A percentile compares a stretch with the other conserved stretches of the same genome.
Evolutionary conservation across 2,113 vertebrate species (phyloP).

Genomic region (Puma concolor): DNA sequence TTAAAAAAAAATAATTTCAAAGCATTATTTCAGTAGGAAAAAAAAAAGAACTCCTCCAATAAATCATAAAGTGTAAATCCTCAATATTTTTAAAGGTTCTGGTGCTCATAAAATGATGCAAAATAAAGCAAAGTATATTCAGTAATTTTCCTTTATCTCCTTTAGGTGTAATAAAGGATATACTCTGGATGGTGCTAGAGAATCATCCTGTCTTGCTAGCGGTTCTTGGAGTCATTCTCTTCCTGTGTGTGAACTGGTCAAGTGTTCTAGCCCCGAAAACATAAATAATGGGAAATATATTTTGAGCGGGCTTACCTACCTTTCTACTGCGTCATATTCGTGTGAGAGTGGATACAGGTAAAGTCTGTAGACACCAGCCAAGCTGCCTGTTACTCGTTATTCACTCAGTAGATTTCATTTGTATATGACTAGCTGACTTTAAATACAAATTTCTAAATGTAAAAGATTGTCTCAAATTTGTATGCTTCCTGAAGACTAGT

Average conservation of each 20-base stretch:
- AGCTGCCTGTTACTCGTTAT: neutral
- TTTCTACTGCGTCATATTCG: conserved; percentile 90
- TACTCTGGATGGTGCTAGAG: conserved; percentile 88
- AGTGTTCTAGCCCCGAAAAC: conserved; percentile 87
- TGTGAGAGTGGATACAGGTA: conserved; percentile 96
- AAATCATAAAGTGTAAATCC: neutral
- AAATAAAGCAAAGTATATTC: neutral
- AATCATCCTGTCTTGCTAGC: conserved; percentile 91
- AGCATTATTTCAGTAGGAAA: neutral
- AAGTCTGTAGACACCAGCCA: neutral
- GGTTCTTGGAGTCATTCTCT: conserved; percentile 91
- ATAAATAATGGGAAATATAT: conserved; percentile 89
- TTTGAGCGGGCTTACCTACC: conserved; percentile 89
- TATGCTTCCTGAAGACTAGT: neutral
- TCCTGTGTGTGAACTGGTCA: conserved; percentile 91
- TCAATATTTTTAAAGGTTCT: neutral
- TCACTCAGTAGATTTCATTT: neutral
- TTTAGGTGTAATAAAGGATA: conserved; percentile 93
- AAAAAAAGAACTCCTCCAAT: neutral
- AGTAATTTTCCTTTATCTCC: conserved; percentile 62
- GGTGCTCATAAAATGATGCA: neutral
- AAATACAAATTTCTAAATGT: neutral
- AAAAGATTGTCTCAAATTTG: neutral
- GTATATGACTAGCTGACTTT: neutral
- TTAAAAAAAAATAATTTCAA: neutral